These are phyloP conservation scores for Strix uralensis DNA, from an alignment of 2,113 vertebrate genomes.

Conservation along the genomic window DNA sequence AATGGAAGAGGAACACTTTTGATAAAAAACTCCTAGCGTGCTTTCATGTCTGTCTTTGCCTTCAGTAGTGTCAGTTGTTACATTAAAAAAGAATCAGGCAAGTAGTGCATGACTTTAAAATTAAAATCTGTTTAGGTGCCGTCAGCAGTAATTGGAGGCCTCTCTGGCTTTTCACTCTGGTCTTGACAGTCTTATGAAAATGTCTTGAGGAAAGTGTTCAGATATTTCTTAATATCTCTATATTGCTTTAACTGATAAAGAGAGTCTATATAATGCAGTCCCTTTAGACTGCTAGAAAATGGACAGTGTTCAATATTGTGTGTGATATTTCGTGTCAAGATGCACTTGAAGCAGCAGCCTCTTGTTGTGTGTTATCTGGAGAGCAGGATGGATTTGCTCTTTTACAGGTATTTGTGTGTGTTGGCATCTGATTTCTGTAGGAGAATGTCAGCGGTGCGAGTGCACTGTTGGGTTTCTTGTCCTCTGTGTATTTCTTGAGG, in stretches of 20 bases:
- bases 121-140: not conserved
- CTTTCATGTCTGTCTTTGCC: not conserved
- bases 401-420: not conserved
- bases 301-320: accelerated
- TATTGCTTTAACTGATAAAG: not conserved
- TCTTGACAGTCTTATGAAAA: not conserved
- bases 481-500: not conserved
- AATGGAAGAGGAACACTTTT: not conserved
- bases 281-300: not conserved
- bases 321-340: accelerated
- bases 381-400: not conserved
- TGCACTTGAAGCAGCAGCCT: not conserved
- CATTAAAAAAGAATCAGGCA: not conserved
- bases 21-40: not conserved
- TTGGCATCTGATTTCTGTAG: not conserved
- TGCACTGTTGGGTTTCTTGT: not conserved
- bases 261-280: accelerated
- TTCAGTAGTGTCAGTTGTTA: not conserved
- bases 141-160: not conserved
- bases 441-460: not conserved
- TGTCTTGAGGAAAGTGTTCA: not conserved
- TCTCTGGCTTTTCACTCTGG: not conserved
- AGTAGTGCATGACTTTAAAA: not conserved
- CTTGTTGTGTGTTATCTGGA: not conserved
- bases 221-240: not conserved